Evolutionary conservation across 1,140 invertebrate species (phyloP), one percentile per base, ranked within the genome.

Genomic region (Magallana angulata): DNA sequence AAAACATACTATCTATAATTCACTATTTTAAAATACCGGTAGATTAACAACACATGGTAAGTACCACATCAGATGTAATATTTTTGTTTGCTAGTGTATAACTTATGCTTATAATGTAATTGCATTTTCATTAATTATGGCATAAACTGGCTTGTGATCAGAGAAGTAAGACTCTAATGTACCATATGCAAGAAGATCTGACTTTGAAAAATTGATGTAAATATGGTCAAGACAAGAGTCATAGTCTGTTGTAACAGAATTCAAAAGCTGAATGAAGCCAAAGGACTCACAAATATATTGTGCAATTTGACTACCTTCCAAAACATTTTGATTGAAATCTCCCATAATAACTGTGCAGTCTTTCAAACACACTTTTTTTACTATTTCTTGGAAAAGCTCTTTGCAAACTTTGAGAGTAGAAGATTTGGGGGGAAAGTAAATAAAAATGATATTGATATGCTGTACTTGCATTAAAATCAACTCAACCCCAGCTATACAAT

Each of bases 201-300:
- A 9, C 5, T 12, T 14, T 14, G 36, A 57, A 24, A 86, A 71
- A 59, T 60, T 89, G 62, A 68, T 76, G 82, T 86, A 89, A 18
- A 89, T 89, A 56, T 89, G 81, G 64, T 89, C 88, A 8, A 89
- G 59, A 81, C 88, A 89, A 14, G 85, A 86, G 16, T 62, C 85
- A 81, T 86, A 89, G 80, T 89, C 85, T 82, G 88, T 89, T 16
- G 88, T 89, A 5, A 18, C 85, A 76, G 57, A 18, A 16, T 68
- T 76, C 24, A 71, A 12, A 18, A 86, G 60, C n/a, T 84, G 7
- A 64, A 12, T 6, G n/a, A 64, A 12, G 60, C 14, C 7, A 64
- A 12, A 64, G 14, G 60, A 11, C 5, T 64, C 7, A 8, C 14
- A 64, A 64, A 16, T 16, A 64, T 64, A 4, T 64, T 6, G 60